Percentiles rank a stretch among this genome's conserved stretches.
Conservation (phyloP, 1,140 invertebrate species). For the Drosophila rhopaloa region DNA sequence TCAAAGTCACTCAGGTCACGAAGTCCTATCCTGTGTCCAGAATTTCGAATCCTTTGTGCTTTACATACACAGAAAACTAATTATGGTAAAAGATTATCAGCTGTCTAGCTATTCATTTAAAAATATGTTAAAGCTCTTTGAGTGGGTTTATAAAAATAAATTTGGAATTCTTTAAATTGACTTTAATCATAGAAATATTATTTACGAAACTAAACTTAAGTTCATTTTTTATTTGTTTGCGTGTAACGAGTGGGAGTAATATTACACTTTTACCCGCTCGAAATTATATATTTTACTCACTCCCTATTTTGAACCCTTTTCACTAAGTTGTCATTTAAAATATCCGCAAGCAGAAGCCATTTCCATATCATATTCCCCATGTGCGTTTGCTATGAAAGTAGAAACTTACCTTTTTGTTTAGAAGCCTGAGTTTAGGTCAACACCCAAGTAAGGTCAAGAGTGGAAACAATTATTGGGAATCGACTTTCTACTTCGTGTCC, state of each 20-base stretch:
- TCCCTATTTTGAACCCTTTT: slow-evolving; percentile 55
- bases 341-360: slow-evolving; percentile 28
- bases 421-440: slow-evolving; percentile 35
- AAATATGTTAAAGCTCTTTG: too few species aligned
- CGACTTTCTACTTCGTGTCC: slow-evolving; percentile 1
- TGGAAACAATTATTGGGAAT: slow-evolving; percentile 10
- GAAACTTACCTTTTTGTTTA: slow-evolving; percentile 9
- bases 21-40: slow-evolving; percentile 23
- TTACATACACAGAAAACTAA: slow-evolving; percentile 20
- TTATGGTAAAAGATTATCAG: neutral
- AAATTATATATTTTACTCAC: slow-evolving; percentile 27
- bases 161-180: too few species aligned
- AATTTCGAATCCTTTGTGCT: slow-evolving; percentile 16
- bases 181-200: too few species aligned
- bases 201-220: neutral
- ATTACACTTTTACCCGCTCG: slow-evolving; percentile 23
- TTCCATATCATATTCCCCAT: slow-evolving; percentile 51
- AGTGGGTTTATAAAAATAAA: neutral
- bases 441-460: slow-evolving; percentile 13
- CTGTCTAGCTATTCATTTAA: too few species aligned
- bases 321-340: slow-evolving; percentile 18
- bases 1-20: slow-evolving; percentile 44
- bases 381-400: slow-evolving; percentile 22
- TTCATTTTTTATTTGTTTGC: neutral
- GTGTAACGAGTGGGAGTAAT: neutral